Conservation (phyloP, 2,797 vertebrate species). For the Halcyon smyrnensis region DNA sequence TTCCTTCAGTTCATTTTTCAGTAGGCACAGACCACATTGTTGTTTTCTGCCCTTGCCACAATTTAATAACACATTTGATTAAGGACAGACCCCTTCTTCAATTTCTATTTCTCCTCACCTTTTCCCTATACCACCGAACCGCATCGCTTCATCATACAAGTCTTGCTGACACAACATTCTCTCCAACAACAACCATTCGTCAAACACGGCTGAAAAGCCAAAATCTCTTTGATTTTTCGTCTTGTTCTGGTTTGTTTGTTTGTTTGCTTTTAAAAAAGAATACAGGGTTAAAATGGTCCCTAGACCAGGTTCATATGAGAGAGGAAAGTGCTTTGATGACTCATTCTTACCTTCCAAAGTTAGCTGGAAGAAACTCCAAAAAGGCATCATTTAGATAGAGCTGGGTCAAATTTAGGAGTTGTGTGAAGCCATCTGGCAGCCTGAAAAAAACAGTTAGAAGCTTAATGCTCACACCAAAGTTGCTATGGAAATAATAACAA, state of each 20-base stretch:
- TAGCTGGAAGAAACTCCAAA: constrained; percentile 97
- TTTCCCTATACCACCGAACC: neutral
- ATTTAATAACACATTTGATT: neutral
- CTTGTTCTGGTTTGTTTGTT: neutral
- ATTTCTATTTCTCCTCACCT: neutral
- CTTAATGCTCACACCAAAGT: constrained; percentile 51
- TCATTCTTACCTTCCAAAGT: constrained; percentile 96
- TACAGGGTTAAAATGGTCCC: neutral
- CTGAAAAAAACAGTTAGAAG: constrained; percentile 76
- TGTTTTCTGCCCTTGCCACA: neutral
- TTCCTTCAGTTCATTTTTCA: neutral
- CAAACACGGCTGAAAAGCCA: neutral
- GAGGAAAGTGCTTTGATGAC: neutral
- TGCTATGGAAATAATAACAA: constrained; percentile 72
- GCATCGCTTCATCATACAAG: neutral
- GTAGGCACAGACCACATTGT: neutral
- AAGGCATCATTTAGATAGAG: constrained; percentile 99
- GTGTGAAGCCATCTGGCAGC: constrained; percentile 98
- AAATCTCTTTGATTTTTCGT: fast-evolving
- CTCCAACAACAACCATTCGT: neutral
- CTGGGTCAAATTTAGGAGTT: constrained; percentile 98
- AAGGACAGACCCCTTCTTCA: neutral
- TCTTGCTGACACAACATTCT: neutral
- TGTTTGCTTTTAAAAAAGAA: neutral
- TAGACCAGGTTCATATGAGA: neutral